Evolutionary conservation across 2,113 vertebrate species (phyloP).

Genomic region (Psephotus haematonotus): DNA sequence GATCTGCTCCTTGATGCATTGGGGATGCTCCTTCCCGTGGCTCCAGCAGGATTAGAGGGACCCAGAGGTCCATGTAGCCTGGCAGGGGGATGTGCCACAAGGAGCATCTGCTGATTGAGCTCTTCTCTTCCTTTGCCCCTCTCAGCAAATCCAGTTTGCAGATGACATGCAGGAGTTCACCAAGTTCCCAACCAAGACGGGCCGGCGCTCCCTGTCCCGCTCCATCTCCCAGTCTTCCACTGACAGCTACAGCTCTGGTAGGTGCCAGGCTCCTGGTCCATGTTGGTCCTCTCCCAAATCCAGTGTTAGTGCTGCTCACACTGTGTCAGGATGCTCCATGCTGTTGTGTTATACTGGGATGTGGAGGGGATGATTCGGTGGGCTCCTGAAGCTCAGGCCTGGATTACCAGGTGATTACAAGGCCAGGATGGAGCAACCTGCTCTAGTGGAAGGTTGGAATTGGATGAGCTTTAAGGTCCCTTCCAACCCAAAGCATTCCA

Average conservation of each 20-base stretch:
- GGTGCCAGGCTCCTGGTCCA: not conserved
- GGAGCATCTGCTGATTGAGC: not conserved
- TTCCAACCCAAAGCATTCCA: not conserved
- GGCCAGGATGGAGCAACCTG: not conserved
- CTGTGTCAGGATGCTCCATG: accelerated
- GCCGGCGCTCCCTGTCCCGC: constrained; percentile 91
- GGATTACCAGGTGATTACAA: not conserved
- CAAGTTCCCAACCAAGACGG: constrained; percentile 95
- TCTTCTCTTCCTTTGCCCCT: not conserved
- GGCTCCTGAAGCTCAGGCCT: not conserved
- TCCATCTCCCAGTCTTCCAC: constrained; percentile 99
- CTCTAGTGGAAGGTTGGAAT: not conserved
- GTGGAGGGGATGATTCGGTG: not conserved
- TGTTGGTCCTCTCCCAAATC: not conserved
- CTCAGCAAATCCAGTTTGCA: constrained; percentile 94
- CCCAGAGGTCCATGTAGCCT: accelerated
- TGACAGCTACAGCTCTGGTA: constrained; percentile 99
- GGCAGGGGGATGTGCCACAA: accelerated
- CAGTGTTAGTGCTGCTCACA: accelerated
- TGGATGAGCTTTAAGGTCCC: not conserved
- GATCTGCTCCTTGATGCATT: not conserved
- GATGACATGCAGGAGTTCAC: constrained; percentile 99
- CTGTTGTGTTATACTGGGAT: not conserved
- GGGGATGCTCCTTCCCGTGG: accelerated
- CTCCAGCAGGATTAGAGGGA: not conserved